Evolutionary conservation across 2,888 invertebrate genomes (phyloP).

Genomic region (Neoitamus cyanurus): DNA sequence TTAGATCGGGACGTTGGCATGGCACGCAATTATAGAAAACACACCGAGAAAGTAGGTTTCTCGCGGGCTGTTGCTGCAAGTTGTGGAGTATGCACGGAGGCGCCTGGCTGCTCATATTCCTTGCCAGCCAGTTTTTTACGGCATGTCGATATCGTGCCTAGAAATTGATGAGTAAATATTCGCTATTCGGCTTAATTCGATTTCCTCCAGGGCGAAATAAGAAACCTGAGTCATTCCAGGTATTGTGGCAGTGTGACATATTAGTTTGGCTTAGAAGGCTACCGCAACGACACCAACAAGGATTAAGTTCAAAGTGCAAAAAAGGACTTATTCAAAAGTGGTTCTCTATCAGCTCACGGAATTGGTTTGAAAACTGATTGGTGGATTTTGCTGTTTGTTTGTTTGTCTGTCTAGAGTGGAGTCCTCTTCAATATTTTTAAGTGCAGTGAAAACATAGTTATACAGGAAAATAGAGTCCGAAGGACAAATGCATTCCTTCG

Average conservation of each 20-base stretch:
- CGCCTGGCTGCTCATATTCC: not conserved
- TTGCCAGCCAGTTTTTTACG: not conserved
- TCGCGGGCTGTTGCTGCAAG: not conserved
- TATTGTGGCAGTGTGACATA: not conserved
- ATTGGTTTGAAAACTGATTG: not conserved
- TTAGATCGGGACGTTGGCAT: slow-evolving; percentile 50
- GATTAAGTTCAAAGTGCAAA: not conserved
- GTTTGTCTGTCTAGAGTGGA: not conserved
- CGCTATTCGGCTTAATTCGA: not conserved
- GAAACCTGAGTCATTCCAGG: not conserved
- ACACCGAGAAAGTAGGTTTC: not conserved
- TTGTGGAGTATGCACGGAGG: not conserved
- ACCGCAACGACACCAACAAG: not conserved
- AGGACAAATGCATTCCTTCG: not conserved
- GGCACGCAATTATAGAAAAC: slow-evolving; percentile 45
- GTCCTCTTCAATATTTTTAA: not conserved
- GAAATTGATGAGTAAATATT: not conserved
- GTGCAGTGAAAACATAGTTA: not conserved
- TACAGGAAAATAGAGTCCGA: not conserved
- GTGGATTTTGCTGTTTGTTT: not conserved
- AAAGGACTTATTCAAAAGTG: not conserved
- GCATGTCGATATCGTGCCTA: not conserved
- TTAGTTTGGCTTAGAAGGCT: not conserved
- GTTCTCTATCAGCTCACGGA: not conserved
- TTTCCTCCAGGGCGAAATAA: not conserved